Evolutionary conservation across 2,888 invertebrate genomes (phyloP).

Genomic region (Drosophila suboccidentalis): DNA sequence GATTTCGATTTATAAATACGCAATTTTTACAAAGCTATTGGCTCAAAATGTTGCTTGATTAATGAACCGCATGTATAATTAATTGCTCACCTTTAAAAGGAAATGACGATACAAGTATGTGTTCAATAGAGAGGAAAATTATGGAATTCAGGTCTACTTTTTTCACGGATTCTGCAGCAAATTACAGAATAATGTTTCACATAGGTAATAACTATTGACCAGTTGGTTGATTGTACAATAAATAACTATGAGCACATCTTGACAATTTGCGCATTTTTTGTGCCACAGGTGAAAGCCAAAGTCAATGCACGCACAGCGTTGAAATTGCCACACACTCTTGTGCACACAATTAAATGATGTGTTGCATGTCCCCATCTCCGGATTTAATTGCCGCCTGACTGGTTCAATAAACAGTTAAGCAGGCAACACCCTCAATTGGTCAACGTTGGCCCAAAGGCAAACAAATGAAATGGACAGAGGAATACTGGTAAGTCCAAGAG

Average conservation of each 20-base stretch:
- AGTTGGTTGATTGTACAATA: not conserved
- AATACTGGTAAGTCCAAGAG: slow-evolving; percentile 33
- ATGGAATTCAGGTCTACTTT: not conserved
- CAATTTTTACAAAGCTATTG: not conserved
- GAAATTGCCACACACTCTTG: slow-evolving; percentile 26
- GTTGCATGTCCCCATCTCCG: slow-evolving; percentile 34
- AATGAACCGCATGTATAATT: not conserved
- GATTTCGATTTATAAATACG: not conserved
- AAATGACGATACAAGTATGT: not conserved
- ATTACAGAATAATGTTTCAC: not conserved
- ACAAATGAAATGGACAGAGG: slow-evolving; percentile 48
- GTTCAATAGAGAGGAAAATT: slow-evolving; percentile 2
- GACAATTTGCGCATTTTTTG: slow-evolving; percentile 38
- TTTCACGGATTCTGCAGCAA: not conserved
- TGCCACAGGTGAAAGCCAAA: slow-evolving; percentile 34
- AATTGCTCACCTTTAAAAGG: not conserved
- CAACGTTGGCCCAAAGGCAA: slow-evolving; percentile 45
- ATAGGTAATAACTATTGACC: not conserved
- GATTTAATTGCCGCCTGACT: slow-evolving; percentile 11
- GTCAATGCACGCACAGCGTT: slow-evolving; percentile 7
- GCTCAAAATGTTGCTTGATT: not conserved
- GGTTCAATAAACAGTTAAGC: slow-evolving; percentile 53
- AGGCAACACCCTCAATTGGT: slow-evolving; percentile 69
- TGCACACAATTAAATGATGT: slow-evolving; percentile 63
- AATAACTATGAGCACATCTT: slow-evolving; percentile 2